Base-by-base conservation (phyloP, 64 coral and sea anemone species). In the Actinia equina region DNA sequence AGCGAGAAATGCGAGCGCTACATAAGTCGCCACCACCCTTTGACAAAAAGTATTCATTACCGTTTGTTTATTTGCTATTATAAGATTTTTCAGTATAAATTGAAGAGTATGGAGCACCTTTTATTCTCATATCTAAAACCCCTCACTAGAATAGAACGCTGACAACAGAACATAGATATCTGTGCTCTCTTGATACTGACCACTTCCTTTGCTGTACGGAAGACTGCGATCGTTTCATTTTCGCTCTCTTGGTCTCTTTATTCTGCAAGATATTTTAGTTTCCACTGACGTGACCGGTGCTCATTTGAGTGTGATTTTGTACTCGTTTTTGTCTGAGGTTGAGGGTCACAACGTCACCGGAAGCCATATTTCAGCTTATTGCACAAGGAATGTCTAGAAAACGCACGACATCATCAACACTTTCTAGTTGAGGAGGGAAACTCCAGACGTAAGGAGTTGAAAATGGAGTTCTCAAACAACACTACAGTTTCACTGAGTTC, bases 401-500 rank as follows among this genome's bases (percentile, higher is more conserved):
- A 41, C 8, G n/a, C 26, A 74, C 69, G 69, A 41, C 26, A 74
- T 2, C 37, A 57, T 41, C 26, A 30, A 42, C 69, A 41, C n/a
- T 74, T 13, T 57, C 27, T 41, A 41, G 69, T 37, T 37, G 23
- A 9, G 26, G 25, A 74, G 25, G 14, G 27, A 74, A 74, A 15
- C 12, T 74, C 69, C 42, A 1, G 69, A 74, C 27, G 26, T 12
- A 74, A 26, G 27, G 69, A 74, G 26, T 41, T 25, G 62, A 26
- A 74, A 74, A 74, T 74, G 69, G 69, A 74, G n/a, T 41, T 30
- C 15, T 74, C 23, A n/a, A 74, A 74, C 69, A 74, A 74, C 69
- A 74, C 69, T 74, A 74, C 69, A 74, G 12, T 57, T 57, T 57
- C n/a, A 71, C 9, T 8, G 26, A 41, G 25, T 41, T 13, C 26